Conservation (phyloP, 1,140 invertebrate species). For the Hypsibius dujardini region DNA sequence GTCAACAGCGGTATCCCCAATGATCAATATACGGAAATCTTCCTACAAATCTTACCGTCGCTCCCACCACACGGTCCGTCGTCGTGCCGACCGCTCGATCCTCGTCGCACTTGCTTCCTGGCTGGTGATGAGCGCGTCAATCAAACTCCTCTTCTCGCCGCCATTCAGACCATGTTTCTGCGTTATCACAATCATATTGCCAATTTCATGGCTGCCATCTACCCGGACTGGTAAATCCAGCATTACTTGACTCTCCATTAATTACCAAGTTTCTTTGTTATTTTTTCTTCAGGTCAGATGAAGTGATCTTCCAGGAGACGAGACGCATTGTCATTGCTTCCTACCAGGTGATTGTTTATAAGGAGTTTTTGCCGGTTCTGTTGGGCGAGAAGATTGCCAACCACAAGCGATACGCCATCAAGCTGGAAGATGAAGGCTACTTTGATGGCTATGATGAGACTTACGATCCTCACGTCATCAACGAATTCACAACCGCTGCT, state of each 20-base stretch:
- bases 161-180: conserved; percentile 36
- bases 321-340: conserved; percentile 19
- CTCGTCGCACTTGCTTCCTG: conserved; percentile 25
- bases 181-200: conserved; percentile 37
- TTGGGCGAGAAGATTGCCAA: conserved; percentile 17
- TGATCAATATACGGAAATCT: background rate
- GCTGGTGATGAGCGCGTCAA: conserved; percentile 38
- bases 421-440: conserved; percentile 18
- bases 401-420: conserved; percentile 12
- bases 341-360: conserved; percentile 27
- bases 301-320: conserved; percentile 20
- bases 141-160: conserved; percentile 36
- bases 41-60: background rate
- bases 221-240: conserved; percentile 19
- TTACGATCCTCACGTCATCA: conserved; percentile 28
- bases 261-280: no score
- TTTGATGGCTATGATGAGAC: conserved; percentile 29
- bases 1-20: conserved; percentile 14
- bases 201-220: conserved; percentile 19
- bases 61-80: conserved; percentile 7
- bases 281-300: background rate
- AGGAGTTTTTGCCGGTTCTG: conserved; percentile 29
- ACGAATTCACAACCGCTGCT: conserved; percentile 35
- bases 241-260: no score
- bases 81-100: background rate